Conservation (phyloP, 1,140 invertebrate genomes). For the Nephila pilipes region DNA sequence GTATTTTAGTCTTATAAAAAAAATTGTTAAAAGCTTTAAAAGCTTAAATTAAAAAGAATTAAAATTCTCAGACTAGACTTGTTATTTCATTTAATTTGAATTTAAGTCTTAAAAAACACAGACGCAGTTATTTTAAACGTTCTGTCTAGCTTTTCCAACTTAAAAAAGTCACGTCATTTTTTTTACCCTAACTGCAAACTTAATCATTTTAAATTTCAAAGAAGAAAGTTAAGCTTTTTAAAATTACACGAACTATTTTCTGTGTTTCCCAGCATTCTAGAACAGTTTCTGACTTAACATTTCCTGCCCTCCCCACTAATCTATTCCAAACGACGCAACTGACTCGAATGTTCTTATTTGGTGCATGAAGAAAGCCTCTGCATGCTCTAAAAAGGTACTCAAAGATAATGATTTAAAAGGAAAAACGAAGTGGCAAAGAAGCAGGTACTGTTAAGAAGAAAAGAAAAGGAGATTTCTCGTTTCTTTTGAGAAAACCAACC, state of each 20-base stretch:
- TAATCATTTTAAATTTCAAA: not conserved
- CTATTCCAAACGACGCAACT: constrained; percentile 4
- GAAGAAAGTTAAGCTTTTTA: not conserved
- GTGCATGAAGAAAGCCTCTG: not conserved
- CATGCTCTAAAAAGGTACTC: constrained; percentile 22
- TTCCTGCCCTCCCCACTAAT: not conserved
- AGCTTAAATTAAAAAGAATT: too few species aligned
- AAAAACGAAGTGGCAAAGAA: not conserved
- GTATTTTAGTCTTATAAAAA: too few species aligned
- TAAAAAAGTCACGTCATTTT: too few species aligned
- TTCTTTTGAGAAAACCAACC: constrained; percentile 15
- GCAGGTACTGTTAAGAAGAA: not conserved
- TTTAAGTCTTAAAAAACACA: too few species aligned
- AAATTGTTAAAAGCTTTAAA: too few species aligned
- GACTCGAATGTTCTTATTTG: constrained; percentile 6
- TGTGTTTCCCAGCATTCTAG: not conserved
- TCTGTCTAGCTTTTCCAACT: too few species aligned
- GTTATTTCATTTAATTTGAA: too few species aligned
- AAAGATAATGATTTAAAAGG: constrained; percentile 48
- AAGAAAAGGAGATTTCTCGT: not conserved
- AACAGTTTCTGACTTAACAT: not conserved
- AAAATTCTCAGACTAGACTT: too few species aligned
- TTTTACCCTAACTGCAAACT: not conserved
- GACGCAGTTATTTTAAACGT: too few species aligned
- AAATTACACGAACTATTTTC: not conserved